Evolutionary conservation across 2,888 invertebrate species (phyloP), one percentile per base, ranked within the genome.

Genomic region (Dioctria rufipes): DNA sequence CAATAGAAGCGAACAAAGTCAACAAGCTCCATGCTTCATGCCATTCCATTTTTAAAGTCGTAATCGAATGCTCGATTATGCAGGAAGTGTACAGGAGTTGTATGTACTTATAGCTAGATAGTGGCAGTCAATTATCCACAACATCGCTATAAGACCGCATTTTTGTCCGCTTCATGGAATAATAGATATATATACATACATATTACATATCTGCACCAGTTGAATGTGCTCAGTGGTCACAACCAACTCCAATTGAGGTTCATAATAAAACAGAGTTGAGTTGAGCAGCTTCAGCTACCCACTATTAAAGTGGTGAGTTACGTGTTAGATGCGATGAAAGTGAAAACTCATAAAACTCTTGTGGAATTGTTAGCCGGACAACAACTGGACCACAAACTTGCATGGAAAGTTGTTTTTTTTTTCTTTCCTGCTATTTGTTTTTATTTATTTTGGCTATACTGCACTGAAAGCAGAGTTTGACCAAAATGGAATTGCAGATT

Each of bases 331-430:
- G 49, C 69, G 51, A 69, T 3, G 54, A 69, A 69, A 69, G 69
- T 69, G 69, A 69, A 69, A 69, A 69, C 69, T 69, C 69, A 37
- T 51, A 69, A 69, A 69, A 69, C 69, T 69, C 69, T 69, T 51
- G 11, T 67, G 67, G 8, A 46, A 37, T 51, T 43, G 25, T 69
- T 67, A n/a, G 39, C 13, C 51, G 69, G 67, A 67, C 46, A 46
- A 25, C 46, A 67, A 69, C 51, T 69, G 69, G 69, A 69, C 69
- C 69, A 69, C 69, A 51, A 25, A 51, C 69, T 51, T 6, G 69
- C 40, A 51, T 51, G 37, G 69, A 51, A 69, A 51, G 49, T 69
- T 54, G 11, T 4, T 65, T 65, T 37, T 49, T 69, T 5, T 8
- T 46, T 46, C 13, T 49, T 67, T 67, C 5, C 9, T 11, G 65